Base-by-base conservation (phyloP, 1,140 invertebrate genomes). In the Drosophila trapezifrons region DNA sequence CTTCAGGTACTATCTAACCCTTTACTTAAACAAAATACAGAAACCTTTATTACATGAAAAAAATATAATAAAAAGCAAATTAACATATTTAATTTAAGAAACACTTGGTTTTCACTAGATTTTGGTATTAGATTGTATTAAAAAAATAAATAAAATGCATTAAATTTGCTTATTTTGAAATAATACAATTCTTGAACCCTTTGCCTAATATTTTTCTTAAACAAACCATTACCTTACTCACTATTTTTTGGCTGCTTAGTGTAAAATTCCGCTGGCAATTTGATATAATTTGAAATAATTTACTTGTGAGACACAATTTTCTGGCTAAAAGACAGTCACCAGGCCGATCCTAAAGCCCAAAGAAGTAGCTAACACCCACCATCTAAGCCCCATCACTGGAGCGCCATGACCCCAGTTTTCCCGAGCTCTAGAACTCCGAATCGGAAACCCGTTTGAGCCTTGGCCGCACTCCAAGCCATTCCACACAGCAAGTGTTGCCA, bases 271-370 rank as follows among this genome's bases (percentile, higher is more conserved):
- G 46, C 55, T 79, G 49, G 43, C 70, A 64, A 81, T 69, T 78
- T 42, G 42, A 67, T 65, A 64, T 85, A 78, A 81, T 85, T 86
- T 67, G 62, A n/a, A n/a, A n/a, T n/a, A n/a, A n/a, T n/a, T n/a
- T n/a, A n/a, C n/a, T n/a, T 56, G 46, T 58, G 25, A 55, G 56
- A 45, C 63, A 60, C 65, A 58, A 76, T 76, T 75, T 74, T 64
- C 35, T 18, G 38, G 7, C 49, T 77, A 78, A 80, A 49, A 60
- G 35, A 37, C 40, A 57, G 69, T 73, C 67, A 47, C 40, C 40
- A 18, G 27, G 52, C 64, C 60, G 47, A n/a, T 57, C 13, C 13
- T 20, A 4, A 37, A 45, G 13, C 35, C 20, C 1, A 32, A 25
- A 29, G 7, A 32, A 20, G 22, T 15, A 47, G n/a, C 27, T 27